A percentile compares a stretch with the other conserved stretches of the same genome.
These are phyloP conservation scores for Ceratothoa steindachneri DNA, from an alignment of 2,888 invertebrate species.

Conservation along the genomic window DNA sequence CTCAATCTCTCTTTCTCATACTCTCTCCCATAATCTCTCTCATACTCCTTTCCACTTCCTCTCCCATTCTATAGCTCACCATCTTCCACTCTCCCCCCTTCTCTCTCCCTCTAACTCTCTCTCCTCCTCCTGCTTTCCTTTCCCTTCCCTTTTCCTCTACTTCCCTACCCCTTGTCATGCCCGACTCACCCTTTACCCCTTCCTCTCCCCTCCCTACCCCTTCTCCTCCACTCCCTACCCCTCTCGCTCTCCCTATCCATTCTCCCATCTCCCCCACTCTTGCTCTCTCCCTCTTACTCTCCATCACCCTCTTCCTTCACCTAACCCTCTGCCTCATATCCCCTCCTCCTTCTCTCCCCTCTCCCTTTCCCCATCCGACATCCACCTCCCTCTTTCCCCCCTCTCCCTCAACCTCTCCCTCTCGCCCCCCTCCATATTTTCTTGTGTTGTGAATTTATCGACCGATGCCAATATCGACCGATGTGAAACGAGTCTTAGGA, in stretches of 20 bases:
- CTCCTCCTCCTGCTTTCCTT: neutral
- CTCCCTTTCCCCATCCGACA: neutral
- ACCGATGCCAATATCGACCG: no score
- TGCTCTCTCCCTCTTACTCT: neutral
- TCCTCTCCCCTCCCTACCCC: neutral
- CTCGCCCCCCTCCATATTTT: no score
- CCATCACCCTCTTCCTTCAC: neutral
- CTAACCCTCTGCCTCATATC: neutral
- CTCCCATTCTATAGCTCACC: constrained; percentile 1
- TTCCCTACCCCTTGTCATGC: neutral
- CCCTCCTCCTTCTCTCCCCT: neutral
- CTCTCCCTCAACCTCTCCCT: no score
- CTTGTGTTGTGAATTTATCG: no score
- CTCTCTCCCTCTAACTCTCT: neutral
- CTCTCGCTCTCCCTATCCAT: neutral
- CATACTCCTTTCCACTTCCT: no score
- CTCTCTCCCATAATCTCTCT: no score
- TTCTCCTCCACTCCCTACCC: neutral
- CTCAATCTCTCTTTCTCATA: no score
- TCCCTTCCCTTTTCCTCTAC: neutral
- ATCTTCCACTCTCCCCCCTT: neutral
- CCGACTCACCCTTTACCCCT: neutral
- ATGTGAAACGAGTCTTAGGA: no score
- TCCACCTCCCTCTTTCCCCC: no score
- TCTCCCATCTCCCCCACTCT: neutral